A percentile compares a stretch with the other conserved stretches of the same genome.
Evolutionary conservation across 1,140 invertebrate species (phyloP).

Genomic region (Reticulitermes speratus): DNA sequence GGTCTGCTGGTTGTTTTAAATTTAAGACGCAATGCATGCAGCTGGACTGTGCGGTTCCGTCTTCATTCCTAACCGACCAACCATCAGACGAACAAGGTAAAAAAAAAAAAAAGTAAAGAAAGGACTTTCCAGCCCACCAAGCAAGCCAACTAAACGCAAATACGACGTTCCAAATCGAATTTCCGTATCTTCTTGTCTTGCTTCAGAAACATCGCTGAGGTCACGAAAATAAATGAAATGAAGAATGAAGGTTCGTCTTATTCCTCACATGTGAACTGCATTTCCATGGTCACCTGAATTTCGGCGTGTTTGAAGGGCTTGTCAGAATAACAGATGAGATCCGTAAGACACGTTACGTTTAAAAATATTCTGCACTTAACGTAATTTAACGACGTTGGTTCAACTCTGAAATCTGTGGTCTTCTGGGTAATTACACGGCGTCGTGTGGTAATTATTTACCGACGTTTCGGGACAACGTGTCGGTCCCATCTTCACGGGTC

Average conservation of each 20-base stretch:
- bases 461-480: no score
- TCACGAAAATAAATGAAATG: neutral
- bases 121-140: neutral
- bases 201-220: neutral
- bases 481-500: no score
- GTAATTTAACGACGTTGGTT: no score
- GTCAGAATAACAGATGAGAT: neutral
- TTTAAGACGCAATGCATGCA: neutral
- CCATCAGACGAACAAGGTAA: neutral
- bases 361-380: no score
- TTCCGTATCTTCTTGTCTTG: conserved; percentile 1
- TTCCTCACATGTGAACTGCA: neutral
- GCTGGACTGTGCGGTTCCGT: neutral
- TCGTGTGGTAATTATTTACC: no score
- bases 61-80: neutral
- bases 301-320: neutral
- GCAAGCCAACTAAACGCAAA: conserved; percentile 15
- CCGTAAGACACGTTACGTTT: no score
- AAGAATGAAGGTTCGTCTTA: neutral
- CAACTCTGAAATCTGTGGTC: no score
- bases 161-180: neutral
- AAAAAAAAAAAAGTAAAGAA: neutral
- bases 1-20: neutral
- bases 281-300: neutral
- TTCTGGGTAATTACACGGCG: no score